phyloP scores from a whole-genome alignment of 2,113 vertebrate species.

The Leptosomus discolor region DNA sequence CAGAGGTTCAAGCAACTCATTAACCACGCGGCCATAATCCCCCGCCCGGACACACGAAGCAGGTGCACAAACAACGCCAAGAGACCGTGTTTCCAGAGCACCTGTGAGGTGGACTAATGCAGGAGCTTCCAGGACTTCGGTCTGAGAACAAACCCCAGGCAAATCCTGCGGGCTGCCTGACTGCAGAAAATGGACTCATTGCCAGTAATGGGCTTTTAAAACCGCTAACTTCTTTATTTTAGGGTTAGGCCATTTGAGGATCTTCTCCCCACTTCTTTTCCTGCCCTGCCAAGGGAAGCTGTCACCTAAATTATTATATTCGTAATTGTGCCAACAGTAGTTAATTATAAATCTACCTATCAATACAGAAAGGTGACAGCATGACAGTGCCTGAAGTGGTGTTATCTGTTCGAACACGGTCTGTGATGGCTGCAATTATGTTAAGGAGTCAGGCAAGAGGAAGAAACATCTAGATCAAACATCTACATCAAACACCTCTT shows the following conservation, averaged over 20 bases:
- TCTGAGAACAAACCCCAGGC: fast-evolving
- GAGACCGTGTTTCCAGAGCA: not conserved
- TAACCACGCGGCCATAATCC: not conserved
- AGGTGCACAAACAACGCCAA: not conserved
- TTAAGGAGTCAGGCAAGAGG: not conserved
- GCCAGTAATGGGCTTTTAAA: not conserved
- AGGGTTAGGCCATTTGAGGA: not conserved
- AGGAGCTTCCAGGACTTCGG: fast-evolving
- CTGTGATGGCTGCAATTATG: not conserved
- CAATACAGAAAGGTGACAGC: not conserved
- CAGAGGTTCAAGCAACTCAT: not conserved
- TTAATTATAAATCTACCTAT: not conserved
- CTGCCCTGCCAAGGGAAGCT: not conserved
- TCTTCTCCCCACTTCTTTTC: not conserved
- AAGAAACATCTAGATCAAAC: not conserved
- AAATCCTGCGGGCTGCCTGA: not conserved
- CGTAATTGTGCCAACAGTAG: not conserved
- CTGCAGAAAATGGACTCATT: fast-evolving
- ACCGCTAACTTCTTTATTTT: not conserved
- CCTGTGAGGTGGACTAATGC: fast-evolving
- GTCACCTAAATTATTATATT: not conserved
- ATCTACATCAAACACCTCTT: not conserved
- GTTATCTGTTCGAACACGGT: not conserved
- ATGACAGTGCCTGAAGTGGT: not conserved
- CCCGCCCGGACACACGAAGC: fast-evolving